phyloP scores from a whole-genome alignment of 1,140 invertebrate species.

The Drosophila neocordata region DNA sequence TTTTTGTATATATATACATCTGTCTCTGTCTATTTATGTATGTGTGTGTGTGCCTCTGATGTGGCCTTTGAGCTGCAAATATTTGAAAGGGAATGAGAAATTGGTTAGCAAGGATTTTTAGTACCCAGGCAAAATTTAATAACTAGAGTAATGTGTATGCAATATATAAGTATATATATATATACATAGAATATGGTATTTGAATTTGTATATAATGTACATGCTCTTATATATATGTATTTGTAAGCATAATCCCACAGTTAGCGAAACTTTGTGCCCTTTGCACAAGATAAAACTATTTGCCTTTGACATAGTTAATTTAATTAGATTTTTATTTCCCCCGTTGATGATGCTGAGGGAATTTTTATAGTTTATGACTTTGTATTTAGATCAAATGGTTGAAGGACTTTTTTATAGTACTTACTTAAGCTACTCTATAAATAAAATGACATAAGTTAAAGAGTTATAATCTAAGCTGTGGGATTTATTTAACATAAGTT shows the following conservation, averaged over 20 bases:
- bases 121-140: constrained; percentile 18
- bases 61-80: constrained; percentile 25
- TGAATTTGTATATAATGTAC: neutral
- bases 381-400: constrained; percentile 1
- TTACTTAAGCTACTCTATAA: neutral
- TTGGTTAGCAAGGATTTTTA: constrained; percentile 18
- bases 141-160: constrained; percentile 19
- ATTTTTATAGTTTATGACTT: constrained; percentile 14
- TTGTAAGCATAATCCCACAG: constrained; percentile 1
- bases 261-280: constrained; percentile 14
- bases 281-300: constrained; percentile 42
- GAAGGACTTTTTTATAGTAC: constrained; percentile 4
- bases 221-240: neutral
- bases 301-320: constrained; percentile 57
- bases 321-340: constrained; percentile 52
- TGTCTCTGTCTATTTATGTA: neutral
- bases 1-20: neutral
- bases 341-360: neutral
- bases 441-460: neutral
- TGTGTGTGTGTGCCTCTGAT: neutral
- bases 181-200: neutral
- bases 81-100: constrained; percentile 20
- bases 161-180: neutral
- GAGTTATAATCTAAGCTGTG: neutral
- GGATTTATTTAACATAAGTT: neutral